These are phyloP conservation scores for Dunckerocampus dactyliophorus DNA, from an alignment of 2,113 vertebrate genomes.

Conservation along the genomic window DNA sequence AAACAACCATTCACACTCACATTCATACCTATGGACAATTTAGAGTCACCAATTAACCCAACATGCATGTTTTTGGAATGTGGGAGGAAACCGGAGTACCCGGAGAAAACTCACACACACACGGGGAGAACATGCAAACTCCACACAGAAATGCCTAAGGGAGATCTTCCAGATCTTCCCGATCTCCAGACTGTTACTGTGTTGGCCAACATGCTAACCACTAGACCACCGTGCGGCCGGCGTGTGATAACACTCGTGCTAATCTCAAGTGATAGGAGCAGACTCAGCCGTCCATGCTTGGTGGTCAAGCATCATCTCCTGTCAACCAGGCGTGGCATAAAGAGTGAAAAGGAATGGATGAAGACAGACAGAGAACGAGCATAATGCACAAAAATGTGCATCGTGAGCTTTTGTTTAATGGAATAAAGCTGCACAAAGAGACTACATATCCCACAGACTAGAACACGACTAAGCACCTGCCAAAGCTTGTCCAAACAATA, in stretches of 20 bases:
- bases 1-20: too few species aligned
- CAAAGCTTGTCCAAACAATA: conserved; percentile 48
- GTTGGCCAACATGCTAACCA: background rate
- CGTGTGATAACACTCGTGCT: conserved; percentile 4
- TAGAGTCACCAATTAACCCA: too few species aligned
- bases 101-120: too few species aligned
- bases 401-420: conserved; percentile 22
- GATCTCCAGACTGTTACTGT: too few species aligned
- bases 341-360: background rate
- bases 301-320: conserved; percentile 5
- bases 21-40: too few species aligned
- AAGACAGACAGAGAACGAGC: background rate
- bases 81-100: too few species aligned
- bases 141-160: too few species aligned
- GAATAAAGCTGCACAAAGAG: conserved; percentile 33
- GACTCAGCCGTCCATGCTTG: background rate
- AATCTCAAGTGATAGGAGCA: conserved; percentile 20
- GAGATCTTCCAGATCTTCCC: too few species aligned
- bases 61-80: too few species aligned
- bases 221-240: too few species aligned
- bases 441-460: conserved; percentile 11
- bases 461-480: conserved; percentile 45
- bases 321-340: background rate
- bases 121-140: too few species aligned
- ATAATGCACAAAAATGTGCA: conserved; percentile 1